Conservation (phyloP, 2,113 vertebrate genomes). For the Boulengeromyrus knoepffleri region DNA sequence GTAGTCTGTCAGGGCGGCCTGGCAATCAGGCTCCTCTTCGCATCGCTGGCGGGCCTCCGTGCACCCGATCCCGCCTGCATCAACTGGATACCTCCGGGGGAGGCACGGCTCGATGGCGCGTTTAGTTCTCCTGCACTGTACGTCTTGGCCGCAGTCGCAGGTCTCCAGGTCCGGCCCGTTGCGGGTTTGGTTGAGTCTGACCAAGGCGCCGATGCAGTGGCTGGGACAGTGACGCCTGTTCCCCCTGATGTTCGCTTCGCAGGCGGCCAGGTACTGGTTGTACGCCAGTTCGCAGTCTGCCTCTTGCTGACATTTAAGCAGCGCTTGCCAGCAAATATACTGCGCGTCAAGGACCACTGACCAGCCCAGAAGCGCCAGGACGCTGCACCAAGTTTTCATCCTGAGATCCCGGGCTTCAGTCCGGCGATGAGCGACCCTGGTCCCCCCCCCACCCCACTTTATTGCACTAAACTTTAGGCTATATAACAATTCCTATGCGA, state of each 20-base stretch:
- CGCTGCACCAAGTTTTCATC: slow-evolving; percentile 53
- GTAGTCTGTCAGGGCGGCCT: slow-evolving; percentile 56
- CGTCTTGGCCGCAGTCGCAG: slow-evolving; percentile 61
- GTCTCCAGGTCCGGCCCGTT: slow-evolving; percentile 61
- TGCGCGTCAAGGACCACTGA: slow-evolving; percentile 50
- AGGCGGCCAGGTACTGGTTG: slow-evolving; percentile 55
- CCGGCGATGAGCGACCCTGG: slow-evolving; percentile 34
- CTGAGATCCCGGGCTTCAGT: slow-evolving; percentile 37
- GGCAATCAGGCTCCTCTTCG: slow-evolving; percentile 58
- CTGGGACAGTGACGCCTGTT: slow-evolving; percentile 59
- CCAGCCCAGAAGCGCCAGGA: slow-evolving; percentile 50
- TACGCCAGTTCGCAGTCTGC: slow-evolving; percentile 62
- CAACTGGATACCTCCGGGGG: slow-evolving; percentile 53
- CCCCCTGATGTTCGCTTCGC: slow-evolving; percentile 56
- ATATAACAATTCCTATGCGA: slow-evolving; percentile 13
- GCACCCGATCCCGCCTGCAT: slow-evolving; percentile 59
- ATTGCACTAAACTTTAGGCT: slow-evolving; percentile 23
- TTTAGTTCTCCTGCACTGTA: slow-evolving; percentile 54
- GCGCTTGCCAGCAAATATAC: slow-evolving; percentile 63
- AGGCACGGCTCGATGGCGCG: slow-evolving; percentile 65
- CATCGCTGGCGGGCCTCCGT: slow-evolving; percentile 67
- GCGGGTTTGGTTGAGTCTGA: slow-evolving; percentile 61
- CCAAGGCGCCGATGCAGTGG: slow-evolving; percentile 65
- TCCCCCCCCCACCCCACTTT: neutral
- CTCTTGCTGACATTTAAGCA: slow-evolving; percentile 63